These are phyloP conservation scores for Coregonus ussuriensis DNA, from an alignment of 2,797 vertebrate species.

Conservation along the genomic window DNA sequence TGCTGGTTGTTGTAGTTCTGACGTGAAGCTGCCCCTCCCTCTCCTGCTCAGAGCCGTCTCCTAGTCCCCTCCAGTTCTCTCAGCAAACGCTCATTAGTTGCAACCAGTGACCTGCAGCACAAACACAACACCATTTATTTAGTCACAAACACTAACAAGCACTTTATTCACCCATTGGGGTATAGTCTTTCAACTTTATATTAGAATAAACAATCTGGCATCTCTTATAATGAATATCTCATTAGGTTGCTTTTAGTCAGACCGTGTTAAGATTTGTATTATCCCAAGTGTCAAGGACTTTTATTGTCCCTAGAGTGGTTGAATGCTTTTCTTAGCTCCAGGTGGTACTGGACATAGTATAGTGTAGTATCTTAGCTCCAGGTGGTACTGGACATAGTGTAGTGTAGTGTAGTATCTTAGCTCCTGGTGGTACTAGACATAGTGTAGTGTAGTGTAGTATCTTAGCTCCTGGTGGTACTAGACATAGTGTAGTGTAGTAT, in stretches of 20 bases:
- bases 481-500: no score
- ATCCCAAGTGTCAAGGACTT: background rate
- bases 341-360: no score
- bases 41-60: constrained; percentile 33
- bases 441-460: no score
- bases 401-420: background rate
- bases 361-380: no score
- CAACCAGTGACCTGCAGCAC: constrained; percentile 72
- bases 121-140: constrained; percentile 18
- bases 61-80: constrained; percentile 67
- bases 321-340: background rate
- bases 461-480: no score
- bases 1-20: constrained; percentile 23
- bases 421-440: background rate
- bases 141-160: background rate
- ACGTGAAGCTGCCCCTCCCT: constrained; percentile 58
- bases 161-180: background rate
- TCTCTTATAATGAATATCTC: background rate
- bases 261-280: background rate
- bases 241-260: background rate
- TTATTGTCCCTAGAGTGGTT: background rate
- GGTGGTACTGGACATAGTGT: no score
- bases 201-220: background rate
- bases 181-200: background rate
- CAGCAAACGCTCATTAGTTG: constrained; percentile 36